These are phyloP conservation scores for Dicyrtoma fusca DNA, from an alignment of 2,888 invertebrate species.

Conservation along the genomic window DNA sequence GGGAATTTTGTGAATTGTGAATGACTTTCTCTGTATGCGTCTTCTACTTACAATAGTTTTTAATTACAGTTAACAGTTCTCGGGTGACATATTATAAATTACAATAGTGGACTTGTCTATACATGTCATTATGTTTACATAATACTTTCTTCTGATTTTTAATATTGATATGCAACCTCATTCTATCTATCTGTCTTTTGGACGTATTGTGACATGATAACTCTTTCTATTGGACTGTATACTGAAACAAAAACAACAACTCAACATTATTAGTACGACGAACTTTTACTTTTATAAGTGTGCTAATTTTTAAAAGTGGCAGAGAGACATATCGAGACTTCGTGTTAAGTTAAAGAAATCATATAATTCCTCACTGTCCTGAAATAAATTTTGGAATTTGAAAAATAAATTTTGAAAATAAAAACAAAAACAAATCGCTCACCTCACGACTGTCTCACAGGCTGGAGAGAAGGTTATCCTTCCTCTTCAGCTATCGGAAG, in stretches of 20 bases:
- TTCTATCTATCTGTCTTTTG: not conserved
- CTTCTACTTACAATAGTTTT: not conserved
- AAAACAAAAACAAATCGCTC: not conserved
- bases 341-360: no score
- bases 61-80: not conserved
- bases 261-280: no score
- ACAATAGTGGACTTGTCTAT: no score
- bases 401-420: not conserved
- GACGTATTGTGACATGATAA: not conserved
- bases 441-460: slow-evolving; percentile 18
- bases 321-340: no score
- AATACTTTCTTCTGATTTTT: no score
- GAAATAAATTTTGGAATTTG: not conserved
- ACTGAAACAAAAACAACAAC: no score
- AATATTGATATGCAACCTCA: no score
- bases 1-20: slow-evolving; percentile 19
- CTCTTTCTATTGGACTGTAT: not conserved
- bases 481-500: slow-evolving; percentile 19
- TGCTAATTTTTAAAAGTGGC: slow-evolving; percentile 5
- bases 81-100: not conserved
- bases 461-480: slow-evolving; percentile 35
- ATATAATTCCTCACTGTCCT: no score
- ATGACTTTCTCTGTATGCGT: not conserved
- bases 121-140: no score
- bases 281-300: not conserved